Percentiles rank a stretch among this genome's conserved stretches.
These are phyloP conservation scores for Drosophila takahashii DNA, from an alignment of 1,140 invertebrate species.

Conservation along the genomic window DNA sequence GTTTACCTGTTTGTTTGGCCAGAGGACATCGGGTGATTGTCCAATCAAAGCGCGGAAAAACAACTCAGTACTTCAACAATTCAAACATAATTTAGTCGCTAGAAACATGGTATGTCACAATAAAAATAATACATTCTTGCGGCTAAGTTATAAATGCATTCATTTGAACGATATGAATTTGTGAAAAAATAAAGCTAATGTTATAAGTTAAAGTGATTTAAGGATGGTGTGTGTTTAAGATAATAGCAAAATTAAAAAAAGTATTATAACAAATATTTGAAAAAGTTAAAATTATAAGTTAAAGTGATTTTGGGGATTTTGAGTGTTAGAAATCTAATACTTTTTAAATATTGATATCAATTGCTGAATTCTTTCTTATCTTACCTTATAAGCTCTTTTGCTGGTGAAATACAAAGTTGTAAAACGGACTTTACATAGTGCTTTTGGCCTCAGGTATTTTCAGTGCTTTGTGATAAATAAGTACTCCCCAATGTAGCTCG, in stretches of 20 bases:
- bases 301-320: no score
- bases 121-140: not conserved
- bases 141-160: not conserved
- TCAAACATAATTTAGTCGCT: not conserved
- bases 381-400: not conserved
- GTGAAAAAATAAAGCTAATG: not conserved
- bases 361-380: not conserved
- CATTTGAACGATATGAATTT: not conserved
- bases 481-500: not conserved
- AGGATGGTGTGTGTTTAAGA: not conserved
- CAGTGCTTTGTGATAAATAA: not conserved
- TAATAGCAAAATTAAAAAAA: not conserved
- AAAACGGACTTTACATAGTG: conserved; percentile 5
- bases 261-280: not conserved
- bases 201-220: not conserved
- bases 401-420: conserved; percentile 35
- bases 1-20: conserved; percentile 8
- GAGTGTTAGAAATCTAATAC: no score
- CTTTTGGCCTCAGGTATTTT: not conserved
- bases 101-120: conserved; percentile 58
- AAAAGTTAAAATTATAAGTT: no score
- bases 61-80: not conserved
- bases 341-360: not conserved
- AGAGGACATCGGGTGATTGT: conserved; percentile 25
- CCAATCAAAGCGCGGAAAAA: not conserved